phyloP scores from a whole-genome alignment of 2,113 vertebrate genomes.

The Zeus faber region DNA sequence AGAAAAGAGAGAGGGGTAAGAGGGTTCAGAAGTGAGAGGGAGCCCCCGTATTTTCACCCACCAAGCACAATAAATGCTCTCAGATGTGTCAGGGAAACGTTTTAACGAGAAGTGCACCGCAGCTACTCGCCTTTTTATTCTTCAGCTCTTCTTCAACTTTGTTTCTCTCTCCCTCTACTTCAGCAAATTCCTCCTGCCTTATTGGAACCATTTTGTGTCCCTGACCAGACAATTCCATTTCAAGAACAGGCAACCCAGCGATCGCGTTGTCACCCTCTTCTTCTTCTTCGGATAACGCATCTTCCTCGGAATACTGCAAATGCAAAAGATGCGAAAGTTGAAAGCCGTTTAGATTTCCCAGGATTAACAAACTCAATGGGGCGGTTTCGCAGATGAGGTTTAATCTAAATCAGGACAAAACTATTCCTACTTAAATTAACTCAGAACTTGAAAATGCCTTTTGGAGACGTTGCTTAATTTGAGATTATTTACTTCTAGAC shows the following conservation, averaged over 20 bases:
- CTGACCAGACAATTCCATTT: constrained; percentile 24
- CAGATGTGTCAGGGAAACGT: background rate
- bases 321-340: too few relatives aligned
- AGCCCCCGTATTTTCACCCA: too few relatives aligned
- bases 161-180: constrained; percentile 29
- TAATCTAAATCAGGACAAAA: too few relatives aligned
- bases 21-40: too few relatives aligned
- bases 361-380: too few relatives aligned
- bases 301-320: constrained; percentile 23
- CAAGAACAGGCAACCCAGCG: constrained; percentile 28
- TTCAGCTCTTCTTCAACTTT: constrained; percentile 47
- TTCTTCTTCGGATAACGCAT: constrained; percentile 9
- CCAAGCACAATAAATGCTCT: too few relatives aligned
- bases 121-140: constrained; percentile 61
- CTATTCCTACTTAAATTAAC: too few relatives aligned
- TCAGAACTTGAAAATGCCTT: too few relatives aligned
- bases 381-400: too few relatives aligned
- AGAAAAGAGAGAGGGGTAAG: background rate
- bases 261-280: constrained; percentile 9
- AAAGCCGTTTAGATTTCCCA: too few relatives aligned
- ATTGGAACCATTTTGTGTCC: constrained; percentile 22
- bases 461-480: too few relatives aligned
- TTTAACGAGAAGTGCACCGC: background rate
- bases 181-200: constrained; percentile 57
- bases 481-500: too few relatives aligned